A percentile compares a stretch with the other conserved stretches of the same genome.
Evolutionary conservation across 2,797 vertebrate genomes (phyloP).

Genomic region (Muscicapa comitata): DNA sequence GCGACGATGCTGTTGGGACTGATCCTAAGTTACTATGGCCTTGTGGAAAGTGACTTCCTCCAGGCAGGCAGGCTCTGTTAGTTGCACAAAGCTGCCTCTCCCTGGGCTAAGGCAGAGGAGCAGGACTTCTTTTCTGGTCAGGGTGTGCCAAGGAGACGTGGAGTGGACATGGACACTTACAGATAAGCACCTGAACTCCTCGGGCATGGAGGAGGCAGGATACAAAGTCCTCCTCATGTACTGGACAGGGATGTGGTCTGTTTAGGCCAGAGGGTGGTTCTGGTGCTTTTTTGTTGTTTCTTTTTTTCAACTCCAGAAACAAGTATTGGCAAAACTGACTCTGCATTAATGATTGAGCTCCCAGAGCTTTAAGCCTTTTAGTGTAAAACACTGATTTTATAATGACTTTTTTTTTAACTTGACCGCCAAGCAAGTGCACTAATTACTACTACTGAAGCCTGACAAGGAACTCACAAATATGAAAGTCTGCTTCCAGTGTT

Average conservation of each 20-base stretch:
- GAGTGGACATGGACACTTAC: rapidly evolving
- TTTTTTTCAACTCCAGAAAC: neutral
- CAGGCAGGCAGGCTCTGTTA: rapidly evolving
- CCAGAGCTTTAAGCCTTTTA: conserved; percentile 22
- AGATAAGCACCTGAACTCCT: rapidly evolving
- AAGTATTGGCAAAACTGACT: neutral
- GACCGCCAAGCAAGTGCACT: conserved; percentile 39
- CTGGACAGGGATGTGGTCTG: neutral
- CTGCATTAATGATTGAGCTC: neutral
- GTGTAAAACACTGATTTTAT: neutral
- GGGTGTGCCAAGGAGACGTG: rapidly evolving
- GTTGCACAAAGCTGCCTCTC: neutral
- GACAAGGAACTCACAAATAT: neutral
- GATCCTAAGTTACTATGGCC: too few species aligned
- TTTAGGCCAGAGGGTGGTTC: neutral
- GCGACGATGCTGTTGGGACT: rapidly evolving
- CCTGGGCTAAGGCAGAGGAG: neutral
- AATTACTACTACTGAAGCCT: conserved; percentile 7
- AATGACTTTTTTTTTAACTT: neutral
- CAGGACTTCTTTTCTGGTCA: rapidly evolving
- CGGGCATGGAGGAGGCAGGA: neutral
- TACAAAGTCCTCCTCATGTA: neutral
- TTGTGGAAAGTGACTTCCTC: neutral
- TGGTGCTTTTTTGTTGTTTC: neutral
- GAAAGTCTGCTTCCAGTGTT: conserved; percentile 1